Percentiles rank a stretch among this genome's conserved stretches.
phyloP scores from a whole-genome alignment of 2,113 vertebrate genomes.

The Thomomys bottae region DNA sequence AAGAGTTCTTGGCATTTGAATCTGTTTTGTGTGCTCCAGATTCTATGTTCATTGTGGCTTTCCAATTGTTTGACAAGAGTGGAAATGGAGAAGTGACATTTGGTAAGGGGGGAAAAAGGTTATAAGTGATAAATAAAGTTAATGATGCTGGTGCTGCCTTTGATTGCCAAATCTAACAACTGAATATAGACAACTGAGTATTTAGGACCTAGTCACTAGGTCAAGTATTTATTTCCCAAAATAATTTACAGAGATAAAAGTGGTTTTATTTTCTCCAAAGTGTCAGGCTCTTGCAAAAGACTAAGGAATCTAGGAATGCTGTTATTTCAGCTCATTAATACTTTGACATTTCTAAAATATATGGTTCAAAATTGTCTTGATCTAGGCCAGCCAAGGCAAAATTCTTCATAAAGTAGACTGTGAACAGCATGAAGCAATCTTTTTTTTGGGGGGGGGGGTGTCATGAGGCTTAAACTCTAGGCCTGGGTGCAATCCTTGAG shows the following conservation, averaged over 20 bases:
- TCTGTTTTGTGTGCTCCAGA: slow-evolving; percentile 97
- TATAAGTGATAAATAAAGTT: slow-evolving; percentile 60
- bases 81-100: slow-evolving; percentile 96
- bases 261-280: slow-evolving; percentile 53
- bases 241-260: slow-evolving; percentile 49
- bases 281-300: slow-evolving; percentile 38
- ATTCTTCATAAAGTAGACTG: slow-evolving; percentile 28
- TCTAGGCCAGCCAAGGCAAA: slow-evolving; percentile 57
- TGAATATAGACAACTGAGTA: slow-evolving; percentile 47
- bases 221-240: slow-evolving; percentile 55
- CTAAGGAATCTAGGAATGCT: slow-evolving; percentile 43
- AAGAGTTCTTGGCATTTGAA: slow-evolving; percentile 98
- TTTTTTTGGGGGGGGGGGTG: too few species aligned
- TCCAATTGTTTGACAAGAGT: slow-evolving; percentile 97
- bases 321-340: slow-evolving; percentile 58
- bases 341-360: slow-evolving; percentile 66
- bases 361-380: slow-evolving; percentile 49
- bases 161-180: slow-evolving; percentile 46
- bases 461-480: too few species aligned
- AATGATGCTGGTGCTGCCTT: slow-evolving; percentile 42
- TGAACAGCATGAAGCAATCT: not conserved
- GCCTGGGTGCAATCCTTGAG: too few species aligned
- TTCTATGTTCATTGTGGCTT: slow-evolving; percentile 97
- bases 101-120: slow-evolving; percentile 90
- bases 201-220: slow-evolving; percentile 47